Percentiles rank a stretch among this genome's conserved stretches.
Evolutionary conservation across 2,888 invertebrate genomes (phyloP).

Genomic region (Torymus auratus): DNA sequence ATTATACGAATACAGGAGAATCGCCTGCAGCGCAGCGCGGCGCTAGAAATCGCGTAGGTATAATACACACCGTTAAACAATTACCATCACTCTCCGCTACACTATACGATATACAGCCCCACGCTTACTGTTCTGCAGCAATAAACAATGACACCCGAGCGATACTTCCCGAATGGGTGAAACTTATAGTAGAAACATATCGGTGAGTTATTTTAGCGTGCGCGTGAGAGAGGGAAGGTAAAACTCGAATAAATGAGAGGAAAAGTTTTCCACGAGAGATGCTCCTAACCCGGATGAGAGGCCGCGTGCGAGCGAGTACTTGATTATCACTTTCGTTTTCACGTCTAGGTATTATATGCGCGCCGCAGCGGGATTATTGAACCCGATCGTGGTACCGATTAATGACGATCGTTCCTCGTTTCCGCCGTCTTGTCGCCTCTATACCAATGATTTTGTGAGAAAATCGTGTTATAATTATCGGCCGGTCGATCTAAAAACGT

Average conservation of each 20-base stretch:
- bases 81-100: no score
- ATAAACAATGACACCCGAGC: no score
- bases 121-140: no score
- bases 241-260: no score
- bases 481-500: no score
- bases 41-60: neutral
- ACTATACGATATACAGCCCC: no score
- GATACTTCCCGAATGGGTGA: no score
- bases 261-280: slow-evolving; percentile 23
- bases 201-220: neutral
- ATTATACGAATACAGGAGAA: neutral
- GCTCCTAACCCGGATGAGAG: slow-evolving; percentile 19
- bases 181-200: neutral
- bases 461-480: no score
- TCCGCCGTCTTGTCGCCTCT: neutral
- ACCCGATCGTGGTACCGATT: neutral
- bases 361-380: slow-evolving; percentile 1
- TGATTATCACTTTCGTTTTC: slow-evolving; percentile 45
- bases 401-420: neutral
- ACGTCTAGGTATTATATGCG: slow-evolving; percentile 4
- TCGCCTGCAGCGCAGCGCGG: neutral
- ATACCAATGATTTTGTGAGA: neutral
- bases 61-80: no score
- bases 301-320: neutral
- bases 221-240: neutral